Percentiles rank a stretch among this genome's conserved stretches.
phyloP scores from a whole-genome alignment of 2,888 invertebrate species.

The Lissocephala sabroskyi region DNA sequence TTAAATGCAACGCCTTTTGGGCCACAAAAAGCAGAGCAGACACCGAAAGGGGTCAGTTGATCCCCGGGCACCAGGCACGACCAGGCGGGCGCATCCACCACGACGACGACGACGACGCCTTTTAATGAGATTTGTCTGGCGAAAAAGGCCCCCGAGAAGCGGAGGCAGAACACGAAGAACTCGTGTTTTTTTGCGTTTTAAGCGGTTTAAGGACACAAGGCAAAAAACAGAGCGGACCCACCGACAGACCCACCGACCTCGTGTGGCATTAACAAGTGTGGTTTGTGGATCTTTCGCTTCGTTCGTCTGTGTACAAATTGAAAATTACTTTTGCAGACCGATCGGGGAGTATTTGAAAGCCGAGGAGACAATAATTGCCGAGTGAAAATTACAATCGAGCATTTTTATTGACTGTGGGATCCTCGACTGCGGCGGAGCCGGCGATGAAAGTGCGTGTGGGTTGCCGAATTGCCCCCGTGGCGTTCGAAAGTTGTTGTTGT shows the following conservation, averaged over 20 bases:
- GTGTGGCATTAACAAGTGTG: slow-evolving; percentile 37
- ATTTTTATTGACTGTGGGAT: slow-evolving; percentile 41
- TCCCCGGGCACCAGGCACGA: slow-evolving; percentile 23
- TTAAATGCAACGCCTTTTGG: slow-evolving; percentile 55
- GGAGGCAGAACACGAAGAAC: slow-evolving; percentile 39
- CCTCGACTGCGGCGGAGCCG: slow-evolving; percentile 5
- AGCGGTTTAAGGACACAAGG: slow-evolving; percentile 49
- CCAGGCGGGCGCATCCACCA: neutral
- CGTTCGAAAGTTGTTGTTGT: slow-evolving; percentile 36
- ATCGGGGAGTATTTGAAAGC: slow-evolving; percentile 39
- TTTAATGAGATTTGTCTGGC: slow-evolving; percentile 63
- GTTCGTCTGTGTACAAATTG: slow-evolving; percentile 44
- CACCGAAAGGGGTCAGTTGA: neutral
- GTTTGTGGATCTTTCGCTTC: neutral
- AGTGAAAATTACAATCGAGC: slow-evolving; percentile 58
- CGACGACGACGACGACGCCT: slow-evolving; percentile 46
- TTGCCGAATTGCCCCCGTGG: slow-evolving; percentile 46
- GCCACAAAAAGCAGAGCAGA: slow-evolving; percentile 1
- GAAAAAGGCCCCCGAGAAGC: slow-evolving; percentile 16
- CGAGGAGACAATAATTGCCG: slow-evolving; percentile 55
- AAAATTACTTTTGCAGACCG: slow-evolving; percentile 45
- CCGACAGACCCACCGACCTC: slow-evolving; percentile 9
- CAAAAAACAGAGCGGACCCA: slow-evolving; percentile 6
- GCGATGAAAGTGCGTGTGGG: slow-evolving; percentile 55
- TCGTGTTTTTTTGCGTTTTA: slow-evolving; percentile 45